phyloP scores from a whole-genome alignment of 2,888 invertebrate genomes.

The Dyspetes luteomarginatus region DNA sequence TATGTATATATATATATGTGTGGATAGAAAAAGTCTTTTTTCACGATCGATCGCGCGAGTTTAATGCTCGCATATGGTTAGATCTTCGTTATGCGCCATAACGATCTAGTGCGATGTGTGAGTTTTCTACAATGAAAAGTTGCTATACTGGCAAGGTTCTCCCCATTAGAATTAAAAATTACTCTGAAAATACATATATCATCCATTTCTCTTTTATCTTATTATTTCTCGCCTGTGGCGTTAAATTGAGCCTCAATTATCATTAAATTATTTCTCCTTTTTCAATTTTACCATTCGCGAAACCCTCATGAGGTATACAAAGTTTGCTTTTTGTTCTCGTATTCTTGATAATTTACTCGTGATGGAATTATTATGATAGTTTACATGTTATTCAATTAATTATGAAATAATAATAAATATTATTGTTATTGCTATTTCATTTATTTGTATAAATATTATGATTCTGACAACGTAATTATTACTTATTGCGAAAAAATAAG shows the following conservation, averaged over 20 bases:
- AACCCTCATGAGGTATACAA: not conserved
- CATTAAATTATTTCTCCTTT: slow-evolving; percentile 24
- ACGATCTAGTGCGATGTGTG: slow-evolving; percentile 7
- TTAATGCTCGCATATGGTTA: not conserved
- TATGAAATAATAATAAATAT: too few species aligned
- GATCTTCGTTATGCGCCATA: slow-evolving; percentile 1
- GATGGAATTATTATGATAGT: slow-evolving; percentile 35
- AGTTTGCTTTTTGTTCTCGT: too few species aligned
- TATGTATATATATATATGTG: not conserved
- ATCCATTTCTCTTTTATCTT: slow-evolving; percentile 18
- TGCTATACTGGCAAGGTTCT: slow-evolving; percentile 1
- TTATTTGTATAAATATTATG: too few species aligned
- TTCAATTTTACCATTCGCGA: slow-evolving; percentile 12
- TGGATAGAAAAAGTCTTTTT: not conserved
- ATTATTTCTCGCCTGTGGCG: slow-evolving; percentile 8
- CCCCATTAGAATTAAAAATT: not conserved
- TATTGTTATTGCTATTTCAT: too few species aligned
- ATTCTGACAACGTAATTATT: too few species aligned
- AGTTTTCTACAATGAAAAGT: slow-evolving; percentile 14
- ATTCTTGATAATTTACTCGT: slow-evolving; percentile 8
- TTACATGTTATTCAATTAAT: slow-evolving; percentile 31
- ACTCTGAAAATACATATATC: not conserved
- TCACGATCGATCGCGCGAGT: not conserved
- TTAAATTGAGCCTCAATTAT: slow-evolving; percentile 21
- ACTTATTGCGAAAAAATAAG: too few species aligned